Percentiles rank a stretch among this genome's conserved stretches.
These are phyloP conservation scores for Erannis defoliaria DNA, from an alignment of 2,888 invertebrate species.

Conservation along the genomic window DNA sequence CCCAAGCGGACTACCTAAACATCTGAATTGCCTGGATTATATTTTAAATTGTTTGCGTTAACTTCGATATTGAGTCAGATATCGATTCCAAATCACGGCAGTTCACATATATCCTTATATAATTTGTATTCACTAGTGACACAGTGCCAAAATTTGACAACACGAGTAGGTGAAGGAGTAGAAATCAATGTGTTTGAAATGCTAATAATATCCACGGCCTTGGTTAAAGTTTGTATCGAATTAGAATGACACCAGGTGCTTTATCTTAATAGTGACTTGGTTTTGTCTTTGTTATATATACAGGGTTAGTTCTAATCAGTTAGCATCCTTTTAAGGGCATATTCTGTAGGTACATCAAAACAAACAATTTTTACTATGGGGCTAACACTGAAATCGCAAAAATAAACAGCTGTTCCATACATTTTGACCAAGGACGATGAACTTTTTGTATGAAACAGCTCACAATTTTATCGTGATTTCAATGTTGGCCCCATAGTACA, in stretches of 20 bases:
- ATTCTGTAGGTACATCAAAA: too few species aligned
- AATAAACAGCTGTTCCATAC: too few species aligned
- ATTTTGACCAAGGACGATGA: too few species aligned
- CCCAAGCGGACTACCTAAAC: too few species aligned
- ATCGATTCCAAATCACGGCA: conserved; percentile 21
- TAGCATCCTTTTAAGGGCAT: too few species aligned
- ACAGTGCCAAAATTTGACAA: conserved; percentile 21
- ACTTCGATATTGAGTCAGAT: background rate
- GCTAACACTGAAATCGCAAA: too few species aligned
- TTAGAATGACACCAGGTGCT: background rate
- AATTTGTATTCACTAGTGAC: conserved; percentile 24
- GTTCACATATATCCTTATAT: conserved; percentile 8
- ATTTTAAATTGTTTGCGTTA: background rate
- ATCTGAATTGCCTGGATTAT: background rate
- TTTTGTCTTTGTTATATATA: background rate
- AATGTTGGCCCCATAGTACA: too few species aligned
- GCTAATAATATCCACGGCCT: conserved; percentile 17
- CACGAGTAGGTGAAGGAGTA: conserved; percentile 24
- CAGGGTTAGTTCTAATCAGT: too few species aligned
- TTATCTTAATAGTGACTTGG: conserved; percentile 1
- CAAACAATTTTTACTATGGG: too few species aligned
- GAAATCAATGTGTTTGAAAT: conserved; percentile 21
- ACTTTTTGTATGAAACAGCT: too few species aligned
- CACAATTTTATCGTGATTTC: too few species aligned
- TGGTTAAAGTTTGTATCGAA: conserved; percentile 7